Evolutionary conservation across 2,113 vertebrate species (phyloP).

Genomic region (Takifugu flavidus): DNA sequence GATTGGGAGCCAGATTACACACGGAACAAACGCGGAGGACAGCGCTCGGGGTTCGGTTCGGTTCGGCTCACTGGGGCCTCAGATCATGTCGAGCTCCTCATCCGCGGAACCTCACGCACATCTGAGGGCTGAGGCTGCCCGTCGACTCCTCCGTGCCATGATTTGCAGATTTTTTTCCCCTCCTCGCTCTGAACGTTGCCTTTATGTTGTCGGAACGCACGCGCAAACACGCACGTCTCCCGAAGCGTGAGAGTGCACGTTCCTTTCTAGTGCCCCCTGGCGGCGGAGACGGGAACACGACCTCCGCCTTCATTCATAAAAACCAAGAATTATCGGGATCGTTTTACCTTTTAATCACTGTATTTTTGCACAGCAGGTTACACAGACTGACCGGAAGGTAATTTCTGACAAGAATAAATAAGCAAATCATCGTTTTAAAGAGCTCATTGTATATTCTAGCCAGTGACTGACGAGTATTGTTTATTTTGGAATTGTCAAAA

Average conservation of each 20-base stretch:
- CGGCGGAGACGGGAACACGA: slow-evolving; percentile 27
- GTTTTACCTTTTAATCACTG: no score
- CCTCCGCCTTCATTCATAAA: slow-evolving; percentile 74
- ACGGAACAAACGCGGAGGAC: slow-evolving; percentile 4
- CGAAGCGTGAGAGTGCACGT: not conserved
- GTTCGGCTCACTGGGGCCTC: slow-evolving; percentile 19
- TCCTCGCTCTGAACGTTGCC: slow-evolving; percentile 43
- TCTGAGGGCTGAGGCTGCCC: slow-evolving; percentile 22
- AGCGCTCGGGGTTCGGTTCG: slow-evolving; percentile 1
- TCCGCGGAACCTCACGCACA: slow-evolving; percentile 10
- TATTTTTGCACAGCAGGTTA: not conserved
- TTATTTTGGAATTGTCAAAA: no score
- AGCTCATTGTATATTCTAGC: no score
- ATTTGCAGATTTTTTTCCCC: slow-evolving; percentile 36
- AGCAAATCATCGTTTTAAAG: no score
- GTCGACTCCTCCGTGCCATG: slow-evolving; percentile 40
- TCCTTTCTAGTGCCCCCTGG: slow-evolving; percentile 53
- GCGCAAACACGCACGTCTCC: not conserved
- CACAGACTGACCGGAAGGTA: no score
- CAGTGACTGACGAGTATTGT: no score
- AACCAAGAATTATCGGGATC: slow-evolving; percentile 44
- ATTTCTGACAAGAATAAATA: no score
- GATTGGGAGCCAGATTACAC: slow-evolving; percentile 41
- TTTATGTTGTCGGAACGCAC: slow-evolving; percentile 48
- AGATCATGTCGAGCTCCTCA: slow-evolving; percentile 17